Base-by-base conservation (phyloP, 2,888 invertebrate species). In the Theristus sp. region DNA sequence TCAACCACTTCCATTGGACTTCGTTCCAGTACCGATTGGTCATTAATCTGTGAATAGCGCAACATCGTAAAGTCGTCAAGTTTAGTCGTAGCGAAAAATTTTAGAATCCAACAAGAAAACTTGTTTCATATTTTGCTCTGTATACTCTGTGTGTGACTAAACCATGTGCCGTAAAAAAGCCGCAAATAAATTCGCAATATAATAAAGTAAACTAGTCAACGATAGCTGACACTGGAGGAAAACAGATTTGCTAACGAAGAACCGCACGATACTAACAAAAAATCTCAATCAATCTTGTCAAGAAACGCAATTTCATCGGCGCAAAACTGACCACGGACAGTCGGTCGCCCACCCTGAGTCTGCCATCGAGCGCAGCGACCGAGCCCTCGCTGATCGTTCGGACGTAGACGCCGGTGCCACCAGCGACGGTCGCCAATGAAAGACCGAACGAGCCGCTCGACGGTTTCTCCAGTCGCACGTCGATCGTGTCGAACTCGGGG, bases 1-100 rank as follows among this genome's bases (percentile, higher is more conserved):
- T 70, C 70, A 47, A 70, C 66, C 54, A 73, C 69, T 22, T 64
- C 65, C 1, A 63, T 56, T 2, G 70, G 69, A 26, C 65, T 65
- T 30, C 66, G 64, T 54, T 68, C 66, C 10, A 67, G 67, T 25
- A 71, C 68, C 3, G 66, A 57, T 54, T 67, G 65, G 10, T 66
- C 70, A 58, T 71, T 68, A 20, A 72, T 62, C 25, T 67, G n/a
- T n/a, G n/a, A n/a, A n/a, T n/a, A n/a, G n/a, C n/a, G n/a, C n/a
- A n/a, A n/a, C n/a, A n/a, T n/a, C n/a, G n/a, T n/a, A n/a, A n/a
- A n/a, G n/a, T n/a, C n/a, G n/a, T n/a, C n/a, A n/a, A n/a, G n/a
- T n/a, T 38, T 38, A 38, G 38, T 38, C 17, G 38, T 38, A 17
- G 38, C 17, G 6, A 38, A 6, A 17, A 17, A 13, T 38, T 6